Conservation (phyloP, 2,797 vertebrate species). For the Cynopterus sphinx region DNA sequence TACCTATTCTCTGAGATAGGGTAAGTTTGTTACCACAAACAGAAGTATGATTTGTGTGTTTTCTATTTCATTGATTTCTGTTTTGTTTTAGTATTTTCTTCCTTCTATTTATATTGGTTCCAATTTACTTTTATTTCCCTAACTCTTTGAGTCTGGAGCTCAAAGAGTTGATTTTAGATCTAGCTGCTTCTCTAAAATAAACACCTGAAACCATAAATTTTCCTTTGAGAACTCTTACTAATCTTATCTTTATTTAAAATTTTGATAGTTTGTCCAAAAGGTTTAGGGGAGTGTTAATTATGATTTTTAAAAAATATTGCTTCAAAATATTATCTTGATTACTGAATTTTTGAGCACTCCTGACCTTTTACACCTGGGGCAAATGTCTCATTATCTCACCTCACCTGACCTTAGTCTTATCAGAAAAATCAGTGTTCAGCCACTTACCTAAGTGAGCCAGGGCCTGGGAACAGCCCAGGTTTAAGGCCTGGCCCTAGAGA, state of each 20-base stretch:
- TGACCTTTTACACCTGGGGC: neutral
- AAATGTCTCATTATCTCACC: neutral
- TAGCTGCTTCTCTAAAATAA: constrained; percentile 15
- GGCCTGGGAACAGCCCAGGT: neutral
- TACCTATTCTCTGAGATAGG: neutral
- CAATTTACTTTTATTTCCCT: constrained; percentile 23
- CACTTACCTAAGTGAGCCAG: no score
- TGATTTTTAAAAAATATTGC: neutral
- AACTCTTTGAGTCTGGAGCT: neutral
- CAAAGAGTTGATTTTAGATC: neutral
- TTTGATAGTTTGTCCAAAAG: neutral
- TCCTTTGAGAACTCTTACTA: neutral
- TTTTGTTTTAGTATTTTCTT: constrained; percentile 1
- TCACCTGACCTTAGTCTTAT: neutral
- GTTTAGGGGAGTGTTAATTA: neutral
- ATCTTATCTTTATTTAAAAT: neutral
- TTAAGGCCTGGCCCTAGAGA: neutral
- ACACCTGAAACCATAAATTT: neutral
- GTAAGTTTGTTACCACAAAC: neutral
- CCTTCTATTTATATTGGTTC: neutral
- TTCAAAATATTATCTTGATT: neutral
- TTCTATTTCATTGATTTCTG: constrained; percentile 8
- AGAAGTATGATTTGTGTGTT: neutral
- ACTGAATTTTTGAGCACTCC: neutral
- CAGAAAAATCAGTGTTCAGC: neutral